Evolutionary conservation across 2,113 vertebrate genomes (phyloP).

Genomic region (Macaca nemestrina): DNA sequence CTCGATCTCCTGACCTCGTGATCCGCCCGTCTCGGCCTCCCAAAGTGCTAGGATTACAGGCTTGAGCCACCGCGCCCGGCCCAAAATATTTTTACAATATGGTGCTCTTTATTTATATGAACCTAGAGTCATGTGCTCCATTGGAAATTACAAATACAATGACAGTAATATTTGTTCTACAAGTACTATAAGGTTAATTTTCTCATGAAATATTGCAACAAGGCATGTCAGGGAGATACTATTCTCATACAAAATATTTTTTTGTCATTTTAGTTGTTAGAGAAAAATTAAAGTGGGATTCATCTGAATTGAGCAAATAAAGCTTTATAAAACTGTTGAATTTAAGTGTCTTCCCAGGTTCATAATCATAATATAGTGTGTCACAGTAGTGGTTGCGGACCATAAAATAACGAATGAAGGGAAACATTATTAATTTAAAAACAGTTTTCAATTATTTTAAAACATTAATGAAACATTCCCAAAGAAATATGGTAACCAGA

Average conservation of each 20-base stretch:
- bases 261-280: neutral
- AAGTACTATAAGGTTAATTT: neutral
- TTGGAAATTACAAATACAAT: neutral
- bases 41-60: too few species aligned
- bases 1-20: too few species aligned
- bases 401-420: neutral
- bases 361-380: neutral
- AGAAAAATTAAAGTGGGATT: neutral
- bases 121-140: neutral
- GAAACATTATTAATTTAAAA: conserved; percentile 37
- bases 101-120: neutral
- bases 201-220: neutral
- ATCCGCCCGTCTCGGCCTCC: too few species aligned
- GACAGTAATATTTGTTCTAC: neutral
- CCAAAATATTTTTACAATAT: neutral
- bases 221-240: neutral
- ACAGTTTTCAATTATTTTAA: conserved; percentile 60
- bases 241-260: neutral
- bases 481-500: conserved; percentile 65
- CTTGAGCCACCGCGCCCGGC: too few species aligned
- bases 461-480: conserved; percentile 67
- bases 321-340: neutral
- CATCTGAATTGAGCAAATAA: neutral
- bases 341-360: neutral
- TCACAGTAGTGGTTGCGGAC: neutral